These are phyloP conservation scores for Jacana jacana DNA, from an alignment of 2,113 vertebrate genomes.

Conservation along the genomic window DNA sequence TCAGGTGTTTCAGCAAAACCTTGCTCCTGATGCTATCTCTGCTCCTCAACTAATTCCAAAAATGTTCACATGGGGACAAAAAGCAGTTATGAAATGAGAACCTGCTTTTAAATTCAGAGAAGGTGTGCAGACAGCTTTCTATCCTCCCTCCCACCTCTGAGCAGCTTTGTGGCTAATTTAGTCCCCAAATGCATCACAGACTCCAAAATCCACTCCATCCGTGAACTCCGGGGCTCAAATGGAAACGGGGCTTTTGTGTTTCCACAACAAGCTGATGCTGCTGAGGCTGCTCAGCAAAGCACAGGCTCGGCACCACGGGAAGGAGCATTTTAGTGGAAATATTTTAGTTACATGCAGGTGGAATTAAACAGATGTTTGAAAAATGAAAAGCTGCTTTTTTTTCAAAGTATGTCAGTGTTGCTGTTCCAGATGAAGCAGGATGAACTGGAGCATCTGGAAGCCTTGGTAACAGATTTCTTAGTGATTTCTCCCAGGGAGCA, in stretches of 20 bases:
- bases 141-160: constrained; percentile 28
- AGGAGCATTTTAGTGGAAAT: constrained; percentile 56
- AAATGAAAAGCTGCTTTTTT: constrained; percentile 33
- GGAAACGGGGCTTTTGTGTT: constrained; percentile 28
- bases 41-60: neutral
- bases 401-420: neutral
- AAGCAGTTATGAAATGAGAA: neutral
- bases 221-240: neutral
- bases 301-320: neutral
- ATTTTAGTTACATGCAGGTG: constrained; percentile 47
- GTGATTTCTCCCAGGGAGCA: neutral
- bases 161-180: constrained; percentile 44
- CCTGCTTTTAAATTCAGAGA: constrained; percentile 51
- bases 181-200: neutral
- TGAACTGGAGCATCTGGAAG: constrained; percentile 52
- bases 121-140: constrained; percentile 7
- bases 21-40: neutral
- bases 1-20: neutral
- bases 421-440: constrained; percentile 24
- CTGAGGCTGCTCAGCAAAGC: constrained; percentile 16
- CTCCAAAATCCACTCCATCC: constrained; percentile 23
- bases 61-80: constrained; percentile 10
- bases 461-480: constrained; percentile 62
- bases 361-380: constrained; percentile 56
- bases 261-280: neutral